A percentile compares a stretch with the other conserved stretches of the same genome.
Evolutionary conservation across 2,113 vertebrate genomes (phyloP).

Genomic region (Heptranchias perlo): DNA sequence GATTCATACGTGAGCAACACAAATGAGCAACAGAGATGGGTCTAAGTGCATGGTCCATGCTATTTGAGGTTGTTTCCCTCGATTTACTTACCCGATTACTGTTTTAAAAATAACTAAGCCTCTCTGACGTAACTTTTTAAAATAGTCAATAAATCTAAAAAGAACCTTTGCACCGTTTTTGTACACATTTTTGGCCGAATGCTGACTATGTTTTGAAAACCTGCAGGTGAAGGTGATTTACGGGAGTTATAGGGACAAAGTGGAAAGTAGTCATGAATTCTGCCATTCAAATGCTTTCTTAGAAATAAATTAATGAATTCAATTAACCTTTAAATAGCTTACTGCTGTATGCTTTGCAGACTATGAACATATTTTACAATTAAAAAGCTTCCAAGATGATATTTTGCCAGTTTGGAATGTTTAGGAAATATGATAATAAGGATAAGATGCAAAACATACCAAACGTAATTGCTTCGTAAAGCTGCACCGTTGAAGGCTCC

Average conservation of each 20-base stretch:
- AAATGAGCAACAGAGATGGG: neutral
- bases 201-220: neutral
- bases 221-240: no score
- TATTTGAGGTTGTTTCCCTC: neutral
- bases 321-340: neutral
- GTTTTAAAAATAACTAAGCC: neutral
- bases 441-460: neutral
- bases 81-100: neutral
- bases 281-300: neutral
- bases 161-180: neutral
- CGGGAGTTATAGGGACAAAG: no score
- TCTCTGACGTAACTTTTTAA: neutral
- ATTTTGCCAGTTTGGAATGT: neutral
- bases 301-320: neutral
- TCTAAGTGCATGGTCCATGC: neutral
- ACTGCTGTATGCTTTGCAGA: neutral
- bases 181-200: neutral
- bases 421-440: neutral
- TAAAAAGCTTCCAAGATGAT: neutral
- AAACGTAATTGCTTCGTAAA: neutral
- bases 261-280: neutral
- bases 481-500: neutral
- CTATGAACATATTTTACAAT: neutral
- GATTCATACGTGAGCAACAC: neutral
- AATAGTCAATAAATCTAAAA: neutral